A percentile compares a stretch with the other conserved stretches of the same genome.
Conservation (phyloP, 2,113 vertebrate species). For the Dryoscopus gambensis region DNA sequence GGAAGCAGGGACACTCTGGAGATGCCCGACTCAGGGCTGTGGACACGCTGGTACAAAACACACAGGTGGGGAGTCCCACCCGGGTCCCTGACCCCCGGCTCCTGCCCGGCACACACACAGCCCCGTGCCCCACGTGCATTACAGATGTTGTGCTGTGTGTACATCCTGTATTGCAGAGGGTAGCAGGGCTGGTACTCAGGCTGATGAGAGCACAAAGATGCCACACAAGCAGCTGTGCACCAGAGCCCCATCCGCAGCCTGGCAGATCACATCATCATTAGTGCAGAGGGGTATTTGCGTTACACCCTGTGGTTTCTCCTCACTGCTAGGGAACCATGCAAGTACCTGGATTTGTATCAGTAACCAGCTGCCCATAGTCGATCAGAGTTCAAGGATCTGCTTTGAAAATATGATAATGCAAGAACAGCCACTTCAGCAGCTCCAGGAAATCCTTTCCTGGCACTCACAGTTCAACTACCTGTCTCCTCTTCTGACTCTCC, state of each 20-base stretch:
- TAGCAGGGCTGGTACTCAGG: background rate
- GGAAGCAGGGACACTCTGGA: background rate
- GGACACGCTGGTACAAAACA: background rate
- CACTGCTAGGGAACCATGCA: background rate
- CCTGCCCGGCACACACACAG: background rate
- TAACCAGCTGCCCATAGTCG: background rate
- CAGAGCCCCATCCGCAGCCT: background rate
- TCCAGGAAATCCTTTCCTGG: background rate
- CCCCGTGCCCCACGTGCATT: rapidly evolving
- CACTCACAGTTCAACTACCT: background rate
- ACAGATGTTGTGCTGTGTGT: background rate
- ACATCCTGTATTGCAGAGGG: background rate
- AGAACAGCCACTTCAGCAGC: background rate
- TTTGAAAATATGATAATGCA: background rate
- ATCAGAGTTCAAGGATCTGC: background rate
- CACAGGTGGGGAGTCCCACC: background rate
- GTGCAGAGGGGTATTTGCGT: background rate
- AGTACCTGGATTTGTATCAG: background rate
- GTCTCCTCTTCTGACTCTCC: background rate
- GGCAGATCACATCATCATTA: background rate
- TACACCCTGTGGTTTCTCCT: background rate
- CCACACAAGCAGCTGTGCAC: background rate
- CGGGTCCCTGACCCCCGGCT: background rate
- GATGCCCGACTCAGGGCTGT: rapidly evolving
- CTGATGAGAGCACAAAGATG: background rate